Base-by-base conservation (phyloP, 2,113 vertebrate genomes). In the Eidolon helvum region DNA sequence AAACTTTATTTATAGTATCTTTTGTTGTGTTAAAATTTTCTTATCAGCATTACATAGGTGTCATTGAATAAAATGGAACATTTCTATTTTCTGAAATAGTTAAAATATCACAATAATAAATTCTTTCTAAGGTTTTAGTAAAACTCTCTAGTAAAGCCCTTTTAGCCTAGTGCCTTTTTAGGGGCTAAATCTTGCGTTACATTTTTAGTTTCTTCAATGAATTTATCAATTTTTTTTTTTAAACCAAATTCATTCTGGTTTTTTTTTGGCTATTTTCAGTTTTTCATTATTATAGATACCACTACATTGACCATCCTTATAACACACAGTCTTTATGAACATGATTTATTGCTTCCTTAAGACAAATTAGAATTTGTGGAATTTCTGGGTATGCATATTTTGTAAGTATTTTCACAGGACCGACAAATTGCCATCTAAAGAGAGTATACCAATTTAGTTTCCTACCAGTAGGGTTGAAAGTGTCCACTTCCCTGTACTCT, bases 31-130 rank as follows among this genome's bases (percentile, higher is more conserved):
- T 92, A 87, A 85, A 77, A 53, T 77, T 82, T 91, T 91, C 57
- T 77, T 63, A 59, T 85, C 33, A 79, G 24, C n/a, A 22, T 85
- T 78, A 35, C 88, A 68, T 45, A 90, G 82, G 40, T 45, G 16
- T 57, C 26, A 4, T 30, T 66, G 87, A 89, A 61, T 53, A 77
- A 92, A 94, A 24, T 90, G 30, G 38, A 59, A 18, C 50, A 28
- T 82, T 78, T 59, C 1, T 74, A 0, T 74, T 28, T 95, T 72
- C 33, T 66, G 33, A 77, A 88, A 43, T 21, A 79, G 45, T 87
- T 79, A 95, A 92, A 83, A 80, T 92, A 65, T 69, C 28, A 89
- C 82, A 77, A 95, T 30, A 96, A 68, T 26, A 59, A 22, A 55
- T 21, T 75, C 2, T 59, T 91, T 8, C 59, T 72, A 19, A 89